Base-by-base conservation (phyloP, 2,113 vertebrate species). In the Emberiza fucata region DNA sequence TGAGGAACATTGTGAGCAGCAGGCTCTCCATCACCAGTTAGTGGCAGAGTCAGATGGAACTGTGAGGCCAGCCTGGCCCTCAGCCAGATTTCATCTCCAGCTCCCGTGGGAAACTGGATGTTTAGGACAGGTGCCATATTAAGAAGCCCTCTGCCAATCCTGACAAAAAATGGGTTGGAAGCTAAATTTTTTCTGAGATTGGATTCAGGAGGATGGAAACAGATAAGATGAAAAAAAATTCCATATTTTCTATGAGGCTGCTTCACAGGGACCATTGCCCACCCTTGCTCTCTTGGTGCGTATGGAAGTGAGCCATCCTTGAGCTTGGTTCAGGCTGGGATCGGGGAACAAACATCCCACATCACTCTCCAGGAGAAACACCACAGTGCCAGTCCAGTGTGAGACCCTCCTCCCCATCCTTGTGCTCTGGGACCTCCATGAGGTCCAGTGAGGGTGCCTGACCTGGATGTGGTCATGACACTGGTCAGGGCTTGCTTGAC, bases 1-100 rank as follows among this genome's bases (percentile, higher is more conserved):
- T 56, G 63, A 91, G 45, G 35, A 86, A 10, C 2, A 0, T 14
- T 71, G 51, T n/a, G 35, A 75, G 65, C 33, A 39, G 76, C 61
- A 70, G 60, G 66, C 48, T 95, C 40, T 92, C 79, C n/a, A 24
- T 69, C 70, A 48, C 25, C 53, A 3, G 28, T 48, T 64, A 59
- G 61, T 54, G 45, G 48, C 56, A 81, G 90, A 91, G 75, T 91
- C 86, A 89, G 66, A 81, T 65, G 83, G 75, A 91, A 89, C 75
- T 6, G 2, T 11, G 39, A 88, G 37, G 63, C 45, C 59, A 73
- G 24, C 45, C 39, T 86, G 72, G 64, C 48, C 31, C 39, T 88
- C 59, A 72, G 66, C 81, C 80, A 90, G 88, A n/a, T 27, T 75
- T 81, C 24, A 42, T 93, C 56, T 68, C n/a, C 68, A 54, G 31